Evolutionary conservation across 2,888 invertebrate genomes (phyloP), one percentile per base, ranked within the genome.

Genomic region (Ommatoiulus sabulosus): DNA sequence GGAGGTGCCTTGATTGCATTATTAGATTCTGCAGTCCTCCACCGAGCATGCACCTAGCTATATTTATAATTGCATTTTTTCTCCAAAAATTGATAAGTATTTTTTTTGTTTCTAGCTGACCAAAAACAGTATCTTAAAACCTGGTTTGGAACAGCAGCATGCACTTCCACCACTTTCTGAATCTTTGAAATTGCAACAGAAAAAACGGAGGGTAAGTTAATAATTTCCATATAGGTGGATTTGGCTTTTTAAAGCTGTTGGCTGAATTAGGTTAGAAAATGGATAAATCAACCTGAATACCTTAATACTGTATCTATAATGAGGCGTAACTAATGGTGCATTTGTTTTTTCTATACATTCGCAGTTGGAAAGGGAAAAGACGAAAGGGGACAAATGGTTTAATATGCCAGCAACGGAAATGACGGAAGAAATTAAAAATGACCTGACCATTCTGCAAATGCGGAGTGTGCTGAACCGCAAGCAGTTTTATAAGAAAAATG

Each of bases 401-500:
- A 95, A 97, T 92, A 93, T 99, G 93, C 95, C 96, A 15, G 97
- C 97, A 0, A 95, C 97, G 17, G 98, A 98, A 93, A 92, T 98
- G 91, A 98, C 97, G 0, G 96, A 97, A 46, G 98, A 98, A 92
- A 93, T 96, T 86, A 96, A 96, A 92, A 96, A 96, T 91, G 98
- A 99, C 93, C 93, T 99, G 15, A 95, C 97, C 93, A 94, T 98
- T 15, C 93, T 99, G 0, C 96, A 97, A 93, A 98, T 99, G 98
- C 95, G 99, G 91, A 96, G 97, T 0, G 97, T 95, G 0, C 93
- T 99, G 15, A 96, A 99, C 93, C 97, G 98, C 0, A 98, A 98
- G 92, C 96, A 95, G 90, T 99, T 98, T 93, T 99, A 99, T 93
- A 98, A 98, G 93, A 96, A 97, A 91, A 97, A 97, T 92, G 97